These are phyloP conservation scores for Siderastrea siderea DNA, from an alignment of 92 coral and sea anemone genomes.

Conservation along the genomic window DNA sequence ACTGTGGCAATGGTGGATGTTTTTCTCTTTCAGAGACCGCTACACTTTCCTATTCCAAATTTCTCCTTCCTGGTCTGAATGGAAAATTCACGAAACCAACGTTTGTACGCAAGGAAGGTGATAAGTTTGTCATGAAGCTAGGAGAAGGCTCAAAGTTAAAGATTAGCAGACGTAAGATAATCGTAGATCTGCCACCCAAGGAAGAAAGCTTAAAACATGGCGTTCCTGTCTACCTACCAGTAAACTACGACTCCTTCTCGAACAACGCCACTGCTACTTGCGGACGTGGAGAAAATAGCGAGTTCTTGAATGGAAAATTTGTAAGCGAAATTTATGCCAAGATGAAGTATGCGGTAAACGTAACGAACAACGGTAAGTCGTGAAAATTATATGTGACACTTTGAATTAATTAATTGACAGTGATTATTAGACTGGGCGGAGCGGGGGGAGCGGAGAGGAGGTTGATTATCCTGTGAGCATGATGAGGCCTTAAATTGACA, in stretches of 20 bases:
- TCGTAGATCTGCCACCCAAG: conserved; percentile 15
- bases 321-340: neutral
- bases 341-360: conserved; percentile 1
- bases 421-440: too few relatives aligned
- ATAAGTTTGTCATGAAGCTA: neutral
- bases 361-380: neutral
- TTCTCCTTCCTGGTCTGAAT: neutral
- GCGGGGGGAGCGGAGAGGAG: too few relatives aligned
- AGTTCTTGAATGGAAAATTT: neutral
- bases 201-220: neutral
- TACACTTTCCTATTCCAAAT: neutral
- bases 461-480: too few relatives aligned
- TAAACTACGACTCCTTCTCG: neutral
- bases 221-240: neutral
- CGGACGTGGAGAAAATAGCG: neutral
- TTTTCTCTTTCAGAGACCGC: neutral
- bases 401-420: too few relatives aligned
- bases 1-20: neutral
- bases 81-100: neutral
- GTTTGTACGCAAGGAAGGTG: neutral
- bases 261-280: neutral
- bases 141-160: neutral
- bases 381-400: too few relatives aligned
- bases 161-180: neutral
- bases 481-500: too few relatives aligned